Evolutionary conservation across 2,888 invertebrate species (phyloP), one percentile per base, ranked within the genome.

Genomic region (Eledona agricola): DNA sequence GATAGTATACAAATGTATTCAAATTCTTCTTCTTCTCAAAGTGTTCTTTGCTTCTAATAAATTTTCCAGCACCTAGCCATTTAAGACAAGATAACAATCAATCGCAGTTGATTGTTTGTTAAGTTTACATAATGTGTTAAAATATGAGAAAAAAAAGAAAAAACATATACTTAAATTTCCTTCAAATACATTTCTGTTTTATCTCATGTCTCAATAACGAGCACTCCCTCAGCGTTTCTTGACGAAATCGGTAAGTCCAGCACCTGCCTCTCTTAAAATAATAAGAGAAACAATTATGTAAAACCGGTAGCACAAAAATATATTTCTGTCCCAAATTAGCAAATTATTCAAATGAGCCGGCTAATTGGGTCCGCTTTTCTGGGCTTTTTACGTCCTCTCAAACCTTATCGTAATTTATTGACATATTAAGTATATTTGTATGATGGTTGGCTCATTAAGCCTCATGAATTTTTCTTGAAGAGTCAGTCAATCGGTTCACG

Each of bases 291-390:
- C 50, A 54, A 47, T 57, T 57, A 57, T 31, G 40, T 35, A 60
- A 63, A 62, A 63, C 64, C 59, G 60, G 63, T 65, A 62, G 64
- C 62, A n/a, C n/a, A 32, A 57, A 56, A 46, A 54, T 55, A 54
- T 53, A 55, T 54, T 55, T 60, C 52, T 45, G 46, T 47, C 43
- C 45, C 32, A 59, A 63, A 62, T 63, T 61, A 58, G 57, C 57
- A 57, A 63, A 61, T 63, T 63, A 65, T 63, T 65, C 49, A 63
- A 65, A 65, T 63, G 28, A 60, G 35, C 26, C 46, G 38, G 51
- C 60, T 60, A 64, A 64, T 64, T 64, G 60, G 57, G 28, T 35
- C 31, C 29, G 26, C 38, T 35, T 46, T 34, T 46, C 42, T 38
- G 31, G 25, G 45, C 37, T 50, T 56, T 55, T 52, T 43, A 34